These are phyloP conservation scores for Bufotes viridis DNA, from an alignment of 2,797 vertebrate species.

Conservation along the genomic window DNA sequence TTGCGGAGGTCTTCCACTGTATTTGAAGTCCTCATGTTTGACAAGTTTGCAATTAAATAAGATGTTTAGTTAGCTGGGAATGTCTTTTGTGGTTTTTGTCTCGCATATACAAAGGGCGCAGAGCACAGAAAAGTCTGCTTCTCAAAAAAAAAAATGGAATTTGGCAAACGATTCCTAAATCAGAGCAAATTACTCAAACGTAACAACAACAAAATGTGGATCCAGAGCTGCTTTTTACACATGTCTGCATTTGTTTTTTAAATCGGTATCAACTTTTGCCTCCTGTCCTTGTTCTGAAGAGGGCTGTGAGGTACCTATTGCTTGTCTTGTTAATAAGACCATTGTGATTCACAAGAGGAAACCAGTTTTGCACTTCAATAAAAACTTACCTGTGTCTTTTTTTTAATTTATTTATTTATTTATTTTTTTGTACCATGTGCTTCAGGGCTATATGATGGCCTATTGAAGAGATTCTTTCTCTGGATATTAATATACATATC, in stretches of 20 bases:
- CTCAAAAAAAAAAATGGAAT: conserved; percentile 36
- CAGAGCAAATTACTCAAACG: conserved; percentile 52
- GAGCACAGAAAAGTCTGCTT: conserved; percentile 36
- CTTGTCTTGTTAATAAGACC: conserved; percentile 1
- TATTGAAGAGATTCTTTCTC: neutral
- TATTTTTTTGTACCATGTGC: neutral
- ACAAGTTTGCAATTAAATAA: conserved; percentile 65
- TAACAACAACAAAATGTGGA: conserved; percentile 49
- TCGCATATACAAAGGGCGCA: conserved; percentile 65
- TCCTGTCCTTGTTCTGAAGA: conserved; percentile 38
- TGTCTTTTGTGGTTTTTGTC: conserved; percentile 60
- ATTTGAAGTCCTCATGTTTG: conserved; percentile 61
- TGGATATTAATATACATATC: neutral
- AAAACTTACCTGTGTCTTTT: neutral
- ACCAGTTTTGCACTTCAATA: neutral
- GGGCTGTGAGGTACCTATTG: conserved; percentile 16
- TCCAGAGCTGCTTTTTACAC: conserved; percentile 27
- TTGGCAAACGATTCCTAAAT: conserved; percentile 55
- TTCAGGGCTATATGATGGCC: neutral
- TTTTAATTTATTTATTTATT: neutral
- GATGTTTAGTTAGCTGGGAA: conserved; percentile 59
- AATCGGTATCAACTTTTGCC: conserved; percentile 29
- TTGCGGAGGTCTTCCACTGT: conserved; percentile 26
- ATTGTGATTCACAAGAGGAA: conserved; percentile 25
- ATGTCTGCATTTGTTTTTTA: neutral